Evolutionary conservation across 2,797 vertebrate species (phyloP), one percentile per base, ranked within the genome.

Genomic region (Ptychadena robeensis): DNA sequence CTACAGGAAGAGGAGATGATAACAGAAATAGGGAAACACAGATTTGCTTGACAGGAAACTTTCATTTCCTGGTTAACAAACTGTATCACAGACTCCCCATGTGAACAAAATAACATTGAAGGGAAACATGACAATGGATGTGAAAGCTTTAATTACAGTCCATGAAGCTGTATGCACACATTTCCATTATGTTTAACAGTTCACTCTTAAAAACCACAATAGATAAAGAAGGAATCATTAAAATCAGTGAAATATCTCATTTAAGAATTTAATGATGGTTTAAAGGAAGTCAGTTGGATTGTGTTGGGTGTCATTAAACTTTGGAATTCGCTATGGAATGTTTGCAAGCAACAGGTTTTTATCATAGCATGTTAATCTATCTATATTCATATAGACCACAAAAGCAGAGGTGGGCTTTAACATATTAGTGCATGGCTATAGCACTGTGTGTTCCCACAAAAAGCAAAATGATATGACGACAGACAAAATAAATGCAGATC

Each of bases 1-100:
- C 34, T 31, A 27, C 32, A 40, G 80, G 34, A 76, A 75, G 53
- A 34, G 28, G 15, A 76, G 48, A 82, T 76, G 68, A 75, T 69
- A 59, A 48, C 48, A 59, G 28, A 65, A 27, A 38, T 15, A 15
- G 12, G 22, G 35, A 67, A 30, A 65, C 14, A 27, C 18, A 44
- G 31, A n/a, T 37, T 32, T 37, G n/a, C 25, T 37, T 35, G 9
- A 74, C 70, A 48, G 80, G 69, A 72, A 65, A 27, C 32, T 14
- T 37, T 22, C 11, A 65, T 63, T 71, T 80, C 34, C 68, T 72
- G 37, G 38, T 31, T 40, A 25, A 44, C 66, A 57, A 34, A 32
- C 14, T 14, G 28, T 67, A 34, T 34, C 8, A 9, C 11, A 32
- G 34, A 22, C 9, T 67, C 22, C 35, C 27, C 64, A 18, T 31